Percentiles rank a stretch among this genome's conserved stretches.
These are phyloP conservation scores for Tachystola acroxantha DNA, from an alignment of 2,888 invertebrate genomes.

Conservation along the genomic window DNA sequence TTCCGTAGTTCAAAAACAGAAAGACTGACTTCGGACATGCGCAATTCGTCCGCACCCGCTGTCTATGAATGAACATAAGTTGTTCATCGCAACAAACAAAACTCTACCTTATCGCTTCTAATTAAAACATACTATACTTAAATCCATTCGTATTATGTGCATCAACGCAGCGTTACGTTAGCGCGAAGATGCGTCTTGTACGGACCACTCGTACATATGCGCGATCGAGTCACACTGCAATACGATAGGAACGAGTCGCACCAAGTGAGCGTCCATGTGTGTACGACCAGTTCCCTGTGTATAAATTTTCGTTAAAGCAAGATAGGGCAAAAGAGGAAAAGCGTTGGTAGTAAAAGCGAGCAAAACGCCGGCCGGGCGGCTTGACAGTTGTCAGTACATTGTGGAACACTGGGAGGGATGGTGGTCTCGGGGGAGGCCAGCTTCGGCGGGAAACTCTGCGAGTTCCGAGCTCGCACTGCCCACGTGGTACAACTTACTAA, in stretches of 20 bases:
- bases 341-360: constrained; percentile 57
- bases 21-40: constrained; percentile 65
- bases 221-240: constrained; percentile 30
- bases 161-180: constrained; percentile 43
- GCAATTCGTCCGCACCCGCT: constrained; percentile 39
- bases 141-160: constrained; percentile 42
- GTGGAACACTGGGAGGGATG: constrained; percentile 54
- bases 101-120: constrained; percentile 31
- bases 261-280: constrained; percentile 54
- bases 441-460: constrained; percentile 54
- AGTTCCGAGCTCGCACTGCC: constrained; percentile 49
- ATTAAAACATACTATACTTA: constrained; percentile 35
- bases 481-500: constrained; percentile 49
- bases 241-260: constrained; percentile 27
- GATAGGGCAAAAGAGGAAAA: constrained; percentile 69
- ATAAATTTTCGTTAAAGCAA: constrained; percentile 63
- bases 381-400: constrained; percentile 66
- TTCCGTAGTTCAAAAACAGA: constrained; percentile 54
- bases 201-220: constrained; percentile 34
- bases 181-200: constrained; percentile 50
- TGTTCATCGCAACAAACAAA: constrained; percentile 25
- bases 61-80: constrained; percentile 44
- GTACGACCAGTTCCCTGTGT: constrained; percentile 48
- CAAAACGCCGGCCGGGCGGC: constrained; percentile 51
- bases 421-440: constrained; percentile 47